Evolutionary conservation across 1,140 invertebrate species (phyloP).

Genomic region (Magallana gigas): DNA sequence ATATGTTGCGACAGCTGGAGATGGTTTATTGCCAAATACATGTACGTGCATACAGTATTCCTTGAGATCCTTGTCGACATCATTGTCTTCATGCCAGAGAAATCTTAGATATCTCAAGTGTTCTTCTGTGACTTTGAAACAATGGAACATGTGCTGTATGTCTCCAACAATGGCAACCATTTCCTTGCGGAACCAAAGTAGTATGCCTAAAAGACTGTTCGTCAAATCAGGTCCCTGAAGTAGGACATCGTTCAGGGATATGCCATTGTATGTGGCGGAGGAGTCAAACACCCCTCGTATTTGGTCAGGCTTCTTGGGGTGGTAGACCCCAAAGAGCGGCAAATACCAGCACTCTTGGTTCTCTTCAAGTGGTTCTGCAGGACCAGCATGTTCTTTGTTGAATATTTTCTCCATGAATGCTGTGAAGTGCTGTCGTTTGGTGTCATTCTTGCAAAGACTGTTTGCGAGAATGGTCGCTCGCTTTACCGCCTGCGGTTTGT

Average conservation of each 20-base stretch:
- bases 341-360: no score
- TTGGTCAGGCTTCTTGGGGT: no score
- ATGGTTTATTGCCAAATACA: no score
- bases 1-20: background rate
- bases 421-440: background rate
- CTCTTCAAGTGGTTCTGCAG: no score
- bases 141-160: constrained; percentile 51
- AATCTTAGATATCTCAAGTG: constrained; percentile 42
- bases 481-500: background rate
- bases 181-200: constrained; percentile 48
- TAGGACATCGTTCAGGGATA: no score
- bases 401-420: constrained; percentile 42
- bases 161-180: constrained; percentile 37
- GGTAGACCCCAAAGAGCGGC: no score
- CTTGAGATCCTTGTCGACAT: background rate
- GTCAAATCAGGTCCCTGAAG: constrained; percentile 74
- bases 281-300: no score
- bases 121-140: constrained; percentile 25
- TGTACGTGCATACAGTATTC: background rate
- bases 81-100: constrained; percentile 46
- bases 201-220: constrained; percentile 46
- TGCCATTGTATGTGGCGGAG: no score
- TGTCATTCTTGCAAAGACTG: background rate
- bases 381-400: no score
- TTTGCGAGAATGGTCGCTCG: background rate